These are phyloP conservation scores for Proctacanthus coquilletti DNA, from an alignment of 1,140 invertebrate species.

Conservation along the genomic window DNA sequence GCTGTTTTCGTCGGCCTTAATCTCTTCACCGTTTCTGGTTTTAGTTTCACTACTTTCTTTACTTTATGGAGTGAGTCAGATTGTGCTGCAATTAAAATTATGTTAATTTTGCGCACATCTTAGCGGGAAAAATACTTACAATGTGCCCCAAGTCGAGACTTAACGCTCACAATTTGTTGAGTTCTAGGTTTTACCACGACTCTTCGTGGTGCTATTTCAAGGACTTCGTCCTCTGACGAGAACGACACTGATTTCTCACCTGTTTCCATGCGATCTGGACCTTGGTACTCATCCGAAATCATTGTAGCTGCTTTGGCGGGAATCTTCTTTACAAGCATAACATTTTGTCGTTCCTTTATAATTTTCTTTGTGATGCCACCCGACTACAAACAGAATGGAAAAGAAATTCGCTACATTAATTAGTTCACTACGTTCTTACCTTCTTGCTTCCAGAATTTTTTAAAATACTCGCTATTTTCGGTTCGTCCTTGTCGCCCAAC, in stretches of 20 bases:
- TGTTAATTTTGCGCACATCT: too few relatives aligned
- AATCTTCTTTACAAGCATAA: conserved; percentile 26
- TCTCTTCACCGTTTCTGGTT: conserved; percentile 13
- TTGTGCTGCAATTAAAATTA: too few relatives aligned
- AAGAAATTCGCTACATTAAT: neutral
- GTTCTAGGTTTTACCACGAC: conserved; percentile 8
- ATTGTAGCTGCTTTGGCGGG: conserved; percentile 20
- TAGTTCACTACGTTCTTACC: conserved; percentile 1
- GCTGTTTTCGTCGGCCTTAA: conserved; percentile 14
- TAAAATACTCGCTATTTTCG: conserved; percentile 27
- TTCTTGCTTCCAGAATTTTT: conserved; percentile 14
- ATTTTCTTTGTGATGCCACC: conserved; percentile 9
- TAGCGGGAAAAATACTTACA: neutral
- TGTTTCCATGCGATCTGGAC: conserved; percentile 15
- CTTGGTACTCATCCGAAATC: conserved; percentile 10
- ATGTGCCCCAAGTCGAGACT: conserved; percentile 15
- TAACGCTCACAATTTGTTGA: conserved; percentile 18
- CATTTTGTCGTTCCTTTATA: conserved; percentile 13
- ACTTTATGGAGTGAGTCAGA: conserved; percentile 20
- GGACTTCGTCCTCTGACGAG: conserved; percentile 24
- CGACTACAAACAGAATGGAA: neutral
- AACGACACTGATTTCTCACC: conserved; percentile 26
- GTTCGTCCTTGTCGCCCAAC: conserved; percentile 21
- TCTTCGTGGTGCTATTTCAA: conserved; percentile 19
- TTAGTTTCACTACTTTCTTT: conserved; percentile 22